Conservation (phyloP, 2,888 invertebrate species). For the Synanthedon vespiformis region DNA sequence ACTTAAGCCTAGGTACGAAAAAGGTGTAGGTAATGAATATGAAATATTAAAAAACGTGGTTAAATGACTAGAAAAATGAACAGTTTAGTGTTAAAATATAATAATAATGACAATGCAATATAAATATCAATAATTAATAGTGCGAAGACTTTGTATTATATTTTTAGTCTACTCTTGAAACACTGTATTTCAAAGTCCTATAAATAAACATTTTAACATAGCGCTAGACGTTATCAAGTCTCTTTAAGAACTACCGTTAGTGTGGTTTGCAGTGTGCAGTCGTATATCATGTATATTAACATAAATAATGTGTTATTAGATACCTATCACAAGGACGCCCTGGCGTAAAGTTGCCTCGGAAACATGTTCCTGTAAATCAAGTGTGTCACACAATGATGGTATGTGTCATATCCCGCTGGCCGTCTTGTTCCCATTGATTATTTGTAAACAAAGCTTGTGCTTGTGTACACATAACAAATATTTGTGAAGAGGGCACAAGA, state of each 20-base stretch:
- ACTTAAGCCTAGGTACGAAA: too few species aligned
- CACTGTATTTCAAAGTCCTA: too few species aligned
- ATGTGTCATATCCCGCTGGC: conserved; percentile 7
- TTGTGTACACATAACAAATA: conserved; percentile 39
- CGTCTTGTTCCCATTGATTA: conserved; percentile 38
- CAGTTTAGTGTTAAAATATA: too few species aligned
- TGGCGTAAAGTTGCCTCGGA: background rate
- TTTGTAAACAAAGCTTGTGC: conserved; percentile 39
- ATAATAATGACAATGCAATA: too few species aligned
- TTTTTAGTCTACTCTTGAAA: too few species aligned
- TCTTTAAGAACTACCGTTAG: background rate
- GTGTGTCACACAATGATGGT: conserved; percentile 7
- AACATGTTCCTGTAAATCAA: conserved; percentile 1
- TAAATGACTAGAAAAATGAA: too few species aligned
- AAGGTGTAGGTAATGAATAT: too few species aligned
- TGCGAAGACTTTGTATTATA: too few species aligned
- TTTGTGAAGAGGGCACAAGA: conserved; percentile 47
- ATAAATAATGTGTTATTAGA: background rate
- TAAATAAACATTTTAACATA: background rate
- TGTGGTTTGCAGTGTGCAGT: background rate
- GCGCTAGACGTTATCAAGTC: background rate
- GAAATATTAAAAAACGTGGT: too few species aligned
- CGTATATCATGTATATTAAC: background rate
- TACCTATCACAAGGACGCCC: background rate
- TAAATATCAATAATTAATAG: too few species aligned